Evolutionary conservation across 2,113 vertebrate genomes (phyloP).

Genomic region (Xiphorhynchus elegans): DNA sequence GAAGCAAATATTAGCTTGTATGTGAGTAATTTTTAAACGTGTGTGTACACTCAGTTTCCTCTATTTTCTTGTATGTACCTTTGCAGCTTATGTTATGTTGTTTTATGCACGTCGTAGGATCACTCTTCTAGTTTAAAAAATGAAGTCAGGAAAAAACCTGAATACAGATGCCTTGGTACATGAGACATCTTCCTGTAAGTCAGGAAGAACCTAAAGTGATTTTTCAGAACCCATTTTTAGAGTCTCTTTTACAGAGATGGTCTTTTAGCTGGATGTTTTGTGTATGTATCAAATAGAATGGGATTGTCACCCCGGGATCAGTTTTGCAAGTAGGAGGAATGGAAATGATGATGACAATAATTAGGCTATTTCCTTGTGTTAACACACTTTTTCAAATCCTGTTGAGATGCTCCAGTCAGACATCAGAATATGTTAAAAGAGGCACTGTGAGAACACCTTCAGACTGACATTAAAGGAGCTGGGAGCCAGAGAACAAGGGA

Average conservation of each 20-base stretch:
- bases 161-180: not conserved
- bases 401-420: not conserved
- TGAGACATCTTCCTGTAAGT: not conserved
- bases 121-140: not conserved
- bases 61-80: not conserved
- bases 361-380: not conserved
- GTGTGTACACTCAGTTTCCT: rapidly evolving
- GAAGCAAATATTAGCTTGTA: not conserved
- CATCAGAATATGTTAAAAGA: not conserved
- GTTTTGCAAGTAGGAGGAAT: not conserved
- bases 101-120: not conserved
- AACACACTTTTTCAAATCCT: not conserved
- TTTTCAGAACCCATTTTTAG: not conserved
- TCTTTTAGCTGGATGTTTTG: not conserved
- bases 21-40: not conserved
- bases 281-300: not conserved
- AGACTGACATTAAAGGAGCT: not conserved
- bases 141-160: not conserved
- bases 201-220: not conserved
- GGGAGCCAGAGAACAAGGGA: not conserved
- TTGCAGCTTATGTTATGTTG: not conserved
- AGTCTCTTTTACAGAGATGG: not conserved
- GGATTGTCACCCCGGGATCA: not conserved
- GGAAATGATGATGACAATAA: not conserved
- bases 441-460: not conserved